Evolutionary conservation across 92 coral and sea anemone species (phyloP), one percentile per base, ranked within the genome.

Genomic region (Palythoa heliodiscus): DNA sequence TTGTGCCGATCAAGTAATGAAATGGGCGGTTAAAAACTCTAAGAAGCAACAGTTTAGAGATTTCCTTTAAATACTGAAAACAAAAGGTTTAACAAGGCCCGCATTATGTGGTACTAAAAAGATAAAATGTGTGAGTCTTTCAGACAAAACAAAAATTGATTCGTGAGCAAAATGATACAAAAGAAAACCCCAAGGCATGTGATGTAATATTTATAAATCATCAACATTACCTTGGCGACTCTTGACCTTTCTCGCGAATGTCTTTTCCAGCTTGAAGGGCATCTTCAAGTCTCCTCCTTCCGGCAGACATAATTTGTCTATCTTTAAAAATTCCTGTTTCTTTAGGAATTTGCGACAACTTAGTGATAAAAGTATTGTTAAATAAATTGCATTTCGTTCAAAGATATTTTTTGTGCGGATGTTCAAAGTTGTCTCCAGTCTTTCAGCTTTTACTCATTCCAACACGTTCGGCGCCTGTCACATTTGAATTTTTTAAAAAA

Each of bases 181-280:
- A 15, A 14, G 70, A n/a, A n/a, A 64, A 64, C 70, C 25, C 11
- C 70, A 19, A 6, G 4, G 19, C 3, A 64, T 19, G 10, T 19
- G 4, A 16, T 5, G 5, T 19, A n/a, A n/a, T n/a, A n/a, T n/a
- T n/a, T n/a, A 64, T 5, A 22, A n/a, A 64, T n/a, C 6, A 22
- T 22, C 16, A 77, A 48, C 1, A 82, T 71, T 14, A 88, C 90
- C 58, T 79, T 54, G 68, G 73, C 20, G 84, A 83, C 9, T 93
- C 73, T 87, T 89, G 79, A 19, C 73, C 69, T 17, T 88, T 82
- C 66, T 87, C 93, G 74, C 64, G 48, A 14, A 92, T 91, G 8
- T 93, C 91, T 87, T 94, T 96, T 58, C 99, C 98, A 25, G 92
- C 95, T 86, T 91, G 92, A 81, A 96, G 84, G 63, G 99, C 99